phyloP scores from a whole-genome alignment of 2,797 vertebrate genomes.

The Myotis daubentonii region DNA sequence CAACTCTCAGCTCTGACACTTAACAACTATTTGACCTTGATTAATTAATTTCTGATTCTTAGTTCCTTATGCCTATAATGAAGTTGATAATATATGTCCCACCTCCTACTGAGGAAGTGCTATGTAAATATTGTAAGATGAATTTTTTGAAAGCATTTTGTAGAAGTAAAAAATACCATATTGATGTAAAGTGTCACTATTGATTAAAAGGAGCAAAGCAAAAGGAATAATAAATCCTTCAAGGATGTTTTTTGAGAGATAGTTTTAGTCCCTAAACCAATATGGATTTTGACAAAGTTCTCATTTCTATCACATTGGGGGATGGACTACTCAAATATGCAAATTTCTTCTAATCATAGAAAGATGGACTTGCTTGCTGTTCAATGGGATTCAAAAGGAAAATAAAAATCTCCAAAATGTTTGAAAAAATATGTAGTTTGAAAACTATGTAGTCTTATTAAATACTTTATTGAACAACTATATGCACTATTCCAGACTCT shows the following conservation, averaged over 20 bases:
- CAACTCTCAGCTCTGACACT: background rate
- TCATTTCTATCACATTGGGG: background rate
- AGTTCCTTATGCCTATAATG: background rate
- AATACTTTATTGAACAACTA: background rate
- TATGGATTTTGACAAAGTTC: background rate
- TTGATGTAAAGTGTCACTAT: background rate
- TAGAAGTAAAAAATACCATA: constrained; percentile 4
- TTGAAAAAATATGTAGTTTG: background rate
- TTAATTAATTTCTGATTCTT: background rate
- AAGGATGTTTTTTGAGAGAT: background rate
- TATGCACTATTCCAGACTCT: background rate
- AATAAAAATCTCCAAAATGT: background rate
- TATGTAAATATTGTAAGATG: background rate
- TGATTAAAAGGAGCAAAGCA: background rate
- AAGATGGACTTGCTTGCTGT: background rate
- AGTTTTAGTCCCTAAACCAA: background rate
- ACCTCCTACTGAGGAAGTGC: background rate
- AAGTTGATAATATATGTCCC: background rate
- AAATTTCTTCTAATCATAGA: constrained; percentile 22
- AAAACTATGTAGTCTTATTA: background rate
- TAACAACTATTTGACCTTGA: background rate
- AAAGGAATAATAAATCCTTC: background rate
- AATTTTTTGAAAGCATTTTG: constrained; percentile 29
- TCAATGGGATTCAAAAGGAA: background rate
- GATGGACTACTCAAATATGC: background rate